Evolutionary conservation across 2,888 invertebrate species (phyloP).

Genomic region (Pilophorus perplexus): DNA sequence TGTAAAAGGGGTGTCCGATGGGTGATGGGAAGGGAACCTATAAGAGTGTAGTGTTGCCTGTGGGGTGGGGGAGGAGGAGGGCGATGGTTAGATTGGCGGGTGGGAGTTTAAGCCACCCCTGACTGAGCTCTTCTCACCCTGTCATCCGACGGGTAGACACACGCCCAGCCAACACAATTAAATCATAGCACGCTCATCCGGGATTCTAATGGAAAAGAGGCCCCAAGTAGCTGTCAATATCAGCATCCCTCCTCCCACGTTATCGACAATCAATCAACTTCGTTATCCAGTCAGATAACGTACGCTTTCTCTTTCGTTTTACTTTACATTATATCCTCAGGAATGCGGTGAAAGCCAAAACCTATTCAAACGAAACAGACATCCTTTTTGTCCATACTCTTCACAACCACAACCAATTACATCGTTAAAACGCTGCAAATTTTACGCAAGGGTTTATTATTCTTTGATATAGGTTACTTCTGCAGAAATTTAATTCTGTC

Average conservation of each 20-base stretch:
- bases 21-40: neutral
- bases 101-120: neutral
- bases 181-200: conserved; percentile 40
- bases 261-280: conserved; percentile 35
- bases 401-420: no score
- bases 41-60: neutral
- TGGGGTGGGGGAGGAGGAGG: neutral
- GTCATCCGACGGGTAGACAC: conserved; percentile 2
- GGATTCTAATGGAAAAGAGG: conserved; percentile 37
- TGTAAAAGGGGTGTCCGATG: conserved; percentile 33
- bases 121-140: neutral
- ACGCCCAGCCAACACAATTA: conserved; percentile 36
- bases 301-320: no score
- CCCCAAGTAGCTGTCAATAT: conserved; percentile 39
- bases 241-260: conserved; percentile 12
- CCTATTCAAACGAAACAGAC: no score
- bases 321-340: no score
- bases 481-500: no score
- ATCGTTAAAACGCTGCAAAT: no score
- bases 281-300: no score
- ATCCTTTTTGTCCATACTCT: no score
- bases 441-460: no score
- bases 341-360: no score
- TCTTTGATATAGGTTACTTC: no score
- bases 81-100: conserved; percentile 2